Evolutionary conservation across 2,888 invertebrate genomes (phyloP).

Genomic region (Trachelus iudaicus): DNA sequence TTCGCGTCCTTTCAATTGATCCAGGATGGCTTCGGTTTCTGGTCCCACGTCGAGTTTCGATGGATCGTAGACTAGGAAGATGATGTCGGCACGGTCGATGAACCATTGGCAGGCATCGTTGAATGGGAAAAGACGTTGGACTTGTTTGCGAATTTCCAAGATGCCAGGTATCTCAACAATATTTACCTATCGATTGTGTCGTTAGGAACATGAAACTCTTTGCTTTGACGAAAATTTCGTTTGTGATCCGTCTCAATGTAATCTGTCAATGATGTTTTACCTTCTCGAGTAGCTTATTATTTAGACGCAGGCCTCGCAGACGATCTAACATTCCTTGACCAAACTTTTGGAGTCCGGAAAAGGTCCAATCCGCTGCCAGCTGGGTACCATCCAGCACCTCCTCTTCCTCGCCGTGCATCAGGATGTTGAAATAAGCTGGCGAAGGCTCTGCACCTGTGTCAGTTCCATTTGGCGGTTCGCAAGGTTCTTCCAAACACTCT

Average conservation of each 20-base stretch:
- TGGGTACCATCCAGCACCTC: slow-evolving; percentile 92
- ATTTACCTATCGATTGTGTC: slow-evolving; percentile 75
- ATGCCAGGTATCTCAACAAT: slow-evolving; percentile 97
- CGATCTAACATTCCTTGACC: slow-evolving; percentile 93
- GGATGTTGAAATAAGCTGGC: slow-evolving; percentile 90
- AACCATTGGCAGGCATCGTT: slow-evolving; percentile 98
- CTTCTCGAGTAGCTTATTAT: slow-evolving; percentile 88
- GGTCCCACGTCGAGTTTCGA: slow-evolving; percentile 95
- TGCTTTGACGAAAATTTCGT: too few relatives aligned
- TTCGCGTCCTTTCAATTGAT: slow-evolving; percentile 93
- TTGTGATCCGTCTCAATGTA: too few relatives aligned
- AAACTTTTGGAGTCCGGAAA: slow-evolving; percentile 93
- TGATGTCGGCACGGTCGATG: slow-evolving; percentile 94
- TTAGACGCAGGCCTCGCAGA: slow-evolving; percentile 82
- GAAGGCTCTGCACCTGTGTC: slow-evolving; percentile 89
- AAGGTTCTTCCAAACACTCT: slow-evolving; percentile 41
- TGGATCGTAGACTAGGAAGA: slow-evolving; percentile 95
- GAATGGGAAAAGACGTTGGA: slow-evolving; percentile 92
- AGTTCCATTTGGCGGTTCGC: slow-evolving; percentile 33
- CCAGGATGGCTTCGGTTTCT: slow-evolving; percentile 93
- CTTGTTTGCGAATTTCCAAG: slow-evolving; percentile 92
- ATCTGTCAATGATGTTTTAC: slow-evolving; percentile 65
- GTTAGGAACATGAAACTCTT: neutral
- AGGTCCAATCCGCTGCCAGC: slow-evolving; percentile 94
- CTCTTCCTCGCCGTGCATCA: slow-evolving; percentile 88